Evolutionary conservation across 1,140 invertebrate genomes (phyloP).

Genomic region (Branchinecta lynchi): DNA sequence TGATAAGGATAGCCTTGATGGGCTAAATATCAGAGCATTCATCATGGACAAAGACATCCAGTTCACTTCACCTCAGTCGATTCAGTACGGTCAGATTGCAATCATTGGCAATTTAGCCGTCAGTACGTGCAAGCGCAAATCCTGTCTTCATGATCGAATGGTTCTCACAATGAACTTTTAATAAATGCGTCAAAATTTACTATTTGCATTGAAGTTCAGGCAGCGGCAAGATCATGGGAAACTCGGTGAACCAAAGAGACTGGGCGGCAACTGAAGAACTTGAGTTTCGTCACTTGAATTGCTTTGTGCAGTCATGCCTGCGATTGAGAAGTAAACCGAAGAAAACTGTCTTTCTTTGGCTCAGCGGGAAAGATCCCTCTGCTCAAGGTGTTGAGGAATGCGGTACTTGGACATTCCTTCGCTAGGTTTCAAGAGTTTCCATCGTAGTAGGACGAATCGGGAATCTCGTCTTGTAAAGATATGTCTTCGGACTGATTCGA

Average conservation of each 20-base stretch:
- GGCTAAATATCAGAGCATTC: too few relatives aligned
- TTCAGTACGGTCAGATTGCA: too few relatives aligned
- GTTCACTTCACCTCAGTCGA: too few relatives aligned
- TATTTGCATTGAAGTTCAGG: not conserved
- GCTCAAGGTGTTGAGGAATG: constrained; percentile 1
- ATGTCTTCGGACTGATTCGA: too few relatives aligned
- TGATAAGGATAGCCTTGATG: too few relatives aligned
- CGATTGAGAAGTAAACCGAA: not conserved
- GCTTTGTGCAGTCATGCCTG: not conserved
- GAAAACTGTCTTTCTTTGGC: not conserved
- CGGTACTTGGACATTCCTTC: too few relatives aligned
- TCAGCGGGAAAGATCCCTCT: not conserved
- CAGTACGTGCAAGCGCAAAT: not conserved
- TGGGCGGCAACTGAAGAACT: not conserved
- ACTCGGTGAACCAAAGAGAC: not conserved
- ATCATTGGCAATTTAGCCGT: not conserved
- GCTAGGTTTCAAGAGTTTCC: too few relatives aligned
- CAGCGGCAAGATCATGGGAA: constrained; percentile 11
- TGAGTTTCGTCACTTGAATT: not conserved
- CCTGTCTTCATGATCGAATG: not conserved
- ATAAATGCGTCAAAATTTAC: not conserved
- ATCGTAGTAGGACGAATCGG: too few relatives aligned
- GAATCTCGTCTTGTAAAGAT: too few relatives aligned
- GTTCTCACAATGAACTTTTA: not conserved
- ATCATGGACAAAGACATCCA: too few relatives aligned